These are phyloP conservation scores for Hypolimnas misippus DNA, from an alignment of 2,888 invertebrate genomes.

Conservation along the genomic window DNA sequence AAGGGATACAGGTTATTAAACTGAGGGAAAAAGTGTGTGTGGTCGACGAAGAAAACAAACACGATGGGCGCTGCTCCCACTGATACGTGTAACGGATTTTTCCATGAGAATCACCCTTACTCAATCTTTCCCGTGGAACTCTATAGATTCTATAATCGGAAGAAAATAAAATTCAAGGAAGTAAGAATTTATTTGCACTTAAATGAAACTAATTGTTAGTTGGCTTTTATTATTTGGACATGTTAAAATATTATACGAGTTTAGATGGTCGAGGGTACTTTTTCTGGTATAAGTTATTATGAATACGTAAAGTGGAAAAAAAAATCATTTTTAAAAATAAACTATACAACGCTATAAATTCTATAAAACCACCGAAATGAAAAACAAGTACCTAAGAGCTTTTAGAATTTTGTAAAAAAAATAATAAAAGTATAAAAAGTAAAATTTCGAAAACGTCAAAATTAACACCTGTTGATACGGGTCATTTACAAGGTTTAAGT, in stretches of 20 bases:
- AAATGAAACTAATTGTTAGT: background rate
- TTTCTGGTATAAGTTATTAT: no score
- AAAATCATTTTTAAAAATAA: no score
- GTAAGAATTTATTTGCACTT: background rate
- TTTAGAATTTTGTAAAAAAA: no score
- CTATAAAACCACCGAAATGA: no score
- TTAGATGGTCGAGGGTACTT: no score
- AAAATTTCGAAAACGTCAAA: no score
- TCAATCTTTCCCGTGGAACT: conserved; percentile 4
- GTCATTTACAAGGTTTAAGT: no score
- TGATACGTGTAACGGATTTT: conserved; percentile 7
- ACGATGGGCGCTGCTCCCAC: conserved; percentile 10
- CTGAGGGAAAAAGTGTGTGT: conserved; percentile 12
- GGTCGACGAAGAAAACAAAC: conserved; percentile 4
- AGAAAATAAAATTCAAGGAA: background rate
- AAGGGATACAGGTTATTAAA: conserved; percentile 3
- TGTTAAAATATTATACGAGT: background rate
- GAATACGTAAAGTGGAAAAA: no score
- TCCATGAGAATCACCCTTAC: conserved; percentile 24
- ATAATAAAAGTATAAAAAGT: no score
- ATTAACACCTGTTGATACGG: no score
- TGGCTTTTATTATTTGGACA: background rate
- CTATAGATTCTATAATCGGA: background rate
- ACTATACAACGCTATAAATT: no score
- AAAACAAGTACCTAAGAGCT: no score